Conservation (phyloP, 1,140 invertebrate species). For the Drosophila mayri region DNA sequence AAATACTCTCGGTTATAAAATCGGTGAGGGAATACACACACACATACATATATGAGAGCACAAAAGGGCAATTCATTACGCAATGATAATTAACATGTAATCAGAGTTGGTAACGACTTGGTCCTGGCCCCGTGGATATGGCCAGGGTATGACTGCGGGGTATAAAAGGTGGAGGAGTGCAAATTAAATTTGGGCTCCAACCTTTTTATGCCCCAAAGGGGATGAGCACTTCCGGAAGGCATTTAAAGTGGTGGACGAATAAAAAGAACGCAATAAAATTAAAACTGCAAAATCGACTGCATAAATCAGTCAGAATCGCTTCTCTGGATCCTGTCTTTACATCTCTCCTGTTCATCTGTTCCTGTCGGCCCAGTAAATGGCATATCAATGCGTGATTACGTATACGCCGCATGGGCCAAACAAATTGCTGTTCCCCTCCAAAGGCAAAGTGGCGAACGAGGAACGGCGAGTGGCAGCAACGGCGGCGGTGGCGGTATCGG, state of each 20-base stretch:
- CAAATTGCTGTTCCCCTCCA: conserved; percentile 45
- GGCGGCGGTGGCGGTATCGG: neutral
- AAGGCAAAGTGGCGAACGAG: neutral
- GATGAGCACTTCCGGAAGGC: conserved; percentile 15
- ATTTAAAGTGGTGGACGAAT: conserved; percentile 41
- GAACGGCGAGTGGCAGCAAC: no score
- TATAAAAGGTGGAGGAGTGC: conserved; percentile 34
- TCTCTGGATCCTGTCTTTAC: neutral
- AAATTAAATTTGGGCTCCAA: conserved; percentile 60
- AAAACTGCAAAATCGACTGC: conserved; percentile 69
- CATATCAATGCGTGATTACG: conserved; percentile 82
- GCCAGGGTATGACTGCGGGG: conserved; percentile 5
- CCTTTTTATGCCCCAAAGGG: conserved; percentile 6
- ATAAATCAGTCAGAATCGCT: conserved; percentile 64
- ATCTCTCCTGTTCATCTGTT: conserved; percentile 27
- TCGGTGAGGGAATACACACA: neutral
- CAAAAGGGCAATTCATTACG: conserved; percentile 74
- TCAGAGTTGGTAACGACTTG: conserved; percentile 71
- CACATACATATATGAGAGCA: conserved; percentile 10
- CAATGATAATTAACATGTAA: conserved; percentile 80
- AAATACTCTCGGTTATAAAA: conserved; percentile 30
- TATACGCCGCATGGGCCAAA: conserved; percentile 70
- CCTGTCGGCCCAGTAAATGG: conserved; percentile 62
- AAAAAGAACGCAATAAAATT: conserved; percentile 61
- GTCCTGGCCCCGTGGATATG: conserved; percentile 45